Evolutionary conservation across 2,888 invertebrate species (phyloP).

Genomic region (Calephelis perditalis): DNA sequence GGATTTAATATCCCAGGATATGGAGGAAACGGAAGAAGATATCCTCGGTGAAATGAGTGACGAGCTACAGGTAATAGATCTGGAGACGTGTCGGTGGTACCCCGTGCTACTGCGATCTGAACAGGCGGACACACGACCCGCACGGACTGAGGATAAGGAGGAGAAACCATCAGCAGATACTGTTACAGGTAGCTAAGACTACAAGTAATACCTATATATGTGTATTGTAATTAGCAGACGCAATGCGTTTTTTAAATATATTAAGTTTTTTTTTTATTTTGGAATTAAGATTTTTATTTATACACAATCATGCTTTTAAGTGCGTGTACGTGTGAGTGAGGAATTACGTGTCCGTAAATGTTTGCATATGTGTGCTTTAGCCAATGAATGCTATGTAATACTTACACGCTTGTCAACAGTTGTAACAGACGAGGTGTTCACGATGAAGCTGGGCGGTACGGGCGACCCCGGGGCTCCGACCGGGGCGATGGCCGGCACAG

Average conservation of each 20-base stretch:
- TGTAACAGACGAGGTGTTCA: conserved; percentile 89
- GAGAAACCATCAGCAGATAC: conserved; percentile 31
- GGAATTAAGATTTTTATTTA: too few relatives aligned
- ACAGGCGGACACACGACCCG: conserved; percentile 28
- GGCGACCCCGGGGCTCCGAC: conserved; percentile 75
- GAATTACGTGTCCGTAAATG: too few relatives aligned
- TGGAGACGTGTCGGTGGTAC: conserved; percentile 87
- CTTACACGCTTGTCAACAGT: conserved; percentile 41
- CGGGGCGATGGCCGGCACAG: conserved; percentile 73
- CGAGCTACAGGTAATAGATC: conserved; percentile 86
- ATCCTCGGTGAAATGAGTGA: conserved; percentile 89
- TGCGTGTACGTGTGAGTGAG: too few relatives aligned
- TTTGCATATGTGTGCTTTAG: not conserved
- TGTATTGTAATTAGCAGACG: too few relatives aligned
- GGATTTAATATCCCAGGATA: conserved; percentile 69
- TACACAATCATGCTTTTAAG: too few relatives aligned
- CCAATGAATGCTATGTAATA: not conserved
- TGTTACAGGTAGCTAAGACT: conserved; percentile 37
- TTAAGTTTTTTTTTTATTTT: too few relatives aligned
- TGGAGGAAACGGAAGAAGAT: conserved; percentile 90
- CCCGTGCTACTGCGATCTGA: conserved; percentile 59
- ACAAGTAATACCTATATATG: too few relatives aligned
- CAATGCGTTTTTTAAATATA: too few relatives aligned
- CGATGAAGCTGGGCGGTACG: conserved; percentile 83
- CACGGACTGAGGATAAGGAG: not conserved